Conservation (phyloP, 2,888 invertebrate genomes). For the Drosophila conformis region DNA sequence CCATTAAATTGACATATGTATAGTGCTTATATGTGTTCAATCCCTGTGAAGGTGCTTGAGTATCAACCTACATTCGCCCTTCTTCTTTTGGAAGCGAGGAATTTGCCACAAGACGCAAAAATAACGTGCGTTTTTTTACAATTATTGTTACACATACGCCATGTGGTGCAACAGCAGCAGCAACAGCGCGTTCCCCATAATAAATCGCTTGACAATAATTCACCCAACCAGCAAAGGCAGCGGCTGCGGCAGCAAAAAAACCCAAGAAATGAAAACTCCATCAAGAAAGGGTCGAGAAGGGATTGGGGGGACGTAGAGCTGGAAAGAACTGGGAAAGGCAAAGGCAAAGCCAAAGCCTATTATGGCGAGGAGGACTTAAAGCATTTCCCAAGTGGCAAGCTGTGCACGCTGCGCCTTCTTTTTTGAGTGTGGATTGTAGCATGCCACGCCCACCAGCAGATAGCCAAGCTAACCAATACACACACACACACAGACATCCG, state of each 20-base stretch:
- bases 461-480: conserved; percentile 16
- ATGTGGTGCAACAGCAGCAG: conserved; percentile 55
- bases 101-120: conserved; percentile 35
- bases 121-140: conserved; percentile 63
- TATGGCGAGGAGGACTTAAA: conserved; percentile 71
- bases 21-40: not conserved
- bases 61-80: not conserved
- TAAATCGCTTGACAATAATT: conserved; percentile 78
- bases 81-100: not conserved
- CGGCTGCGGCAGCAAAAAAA: not conserved
- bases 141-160: conserved; percentile 78
- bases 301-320: not conserved
- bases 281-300: not conserved
- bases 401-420: conserved; percentile 33
- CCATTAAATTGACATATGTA: not conserved
- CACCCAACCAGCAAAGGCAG: conserved; percentile 35
- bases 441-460: conserved; percentile 27
- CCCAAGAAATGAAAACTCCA: conserved; percentile 30
- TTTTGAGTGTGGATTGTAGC: conserved; percentile 17
- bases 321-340: conserved; percentile 20
- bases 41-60: conserved; percentile 7
- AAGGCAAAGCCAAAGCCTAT: conserved; percentile 57
- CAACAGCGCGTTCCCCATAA: conserved; percentile 44
- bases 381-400: conserved; percentile 68
- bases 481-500: conserved; percentile 35